Base-by-base conservation (phyloP, 2,113 vertebrate genomes). In the Scomber scombrus region DNA sequence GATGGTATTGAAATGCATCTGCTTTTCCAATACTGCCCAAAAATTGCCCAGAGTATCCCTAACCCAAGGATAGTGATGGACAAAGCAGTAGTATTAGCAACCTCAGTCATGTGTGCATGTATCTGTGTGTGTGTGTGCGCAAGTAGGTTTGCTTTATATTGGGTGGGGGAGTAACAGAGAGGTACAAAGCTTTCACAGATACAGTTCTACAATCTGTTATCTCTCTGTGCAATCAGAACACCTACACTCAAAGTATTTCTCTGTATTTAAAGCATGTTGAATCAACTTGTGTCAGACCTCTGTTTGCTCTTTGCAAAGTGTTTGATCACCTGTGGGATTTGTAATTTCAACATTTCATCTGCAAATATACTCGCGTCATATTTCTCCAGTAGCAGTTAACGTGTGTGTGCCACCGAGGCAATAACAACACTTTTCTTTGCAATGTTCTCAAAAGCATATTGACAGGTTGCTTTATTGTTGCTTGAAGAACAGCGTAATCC, bases 261-360 rank as follows among this genome's bases (percentile, higher is more conserved):
- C 63, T 71, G 11, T 85, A 76, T 74, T 80, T 84, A 70, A 78
- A 68, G 68, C 12, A 34, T 78, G 75, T 74, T 6, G 5, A 67
- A 49, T 58, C 45, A 52, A 70, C 45, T 77, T 2, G 21, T 61
- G 56, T 78, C 63, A 81, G 84, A 88, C 54, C 34, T 83, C 18
- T 91, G 71, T 92, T 93, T 88, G 75, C 81, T 84, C 73, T 71
- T 34, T 75, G 54, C 78, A 67, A 76, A 87, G 61, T 91, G 84
- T 92, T 91, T 94, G 82, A 91, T 90, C 86, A 89, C 85, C 89
- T 92, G 89, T 85, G 47, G 64, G 60, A 69, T 85, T 75, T 89
- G 70, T 81, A 85, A 84, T 87, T 77, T 76, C 84, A 87, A 88
- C 86, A 88, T 85, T 87, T 85, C 77, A 74, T 85, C 71, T 58